Base-by-base conservation (phyloP, 30 jellyfish, hydroid and myxozoan genomes). In the Nemopilema nomurai region DNA sequence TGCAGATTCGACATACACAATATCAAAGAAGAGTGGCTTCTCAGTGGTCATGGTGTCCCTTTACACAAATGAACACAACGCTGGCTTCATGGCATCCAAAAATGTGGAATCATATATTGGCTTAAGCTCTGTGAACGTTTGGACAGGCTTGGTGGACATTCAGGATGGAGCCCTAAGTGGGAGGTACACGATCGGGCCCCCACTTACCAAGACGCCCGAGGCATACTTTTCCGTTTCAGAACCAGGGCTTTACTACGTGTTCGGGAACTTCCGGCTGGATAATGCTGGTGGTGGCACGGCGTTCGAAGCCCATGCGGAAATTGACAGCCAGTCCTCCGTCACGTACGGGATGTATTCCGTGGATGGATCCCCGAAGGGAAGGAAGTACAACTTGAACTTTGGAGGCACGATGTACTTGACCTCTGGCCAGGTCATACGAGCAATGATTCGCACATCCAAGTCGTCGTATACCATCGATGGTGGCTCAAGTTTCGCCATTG, bases 371-470 rank as follows among this genome's bases (percentile, higher is more conserved):
- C 87, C 91, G 29, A 83, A 75, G 32, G 88, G 89, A 28, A 52
- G 25, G 4, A 20, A 24, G 13, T 74, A 51, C 83, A 76, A 51
- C n/a, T 67, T 93, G 80, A 93, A 85, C 31, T 93, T 88, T 69
- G 97, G 92, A 77, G 98, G 97, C 41, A 23, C 96, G 0, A 73
- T 93, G 27, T 89, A 89, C 76, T 77, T 93, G 23, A 88, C 94
- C 17, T 67, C 87, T 7, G 98, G 95, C 19, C 97, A 93, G 83
- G 76, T 73, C 1, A 66, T 93, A 6, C 28, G 90, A 6, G 77
- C 89, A 23, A 83, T 82, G 83, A 91, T 89, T 8, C 79, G 92
- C 71, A 52, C 89, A 4, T 25, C 95, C 16, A 70, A 52, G 49
- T 51, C 85, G 24, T 66, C 51, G 51, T 93, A 77, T 41, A 66